These are phyloP conservation scores for Plutomurus gul DNA, from an alignment of 1,140 invertebrate species.

Conservation along the genomic window DNA sequence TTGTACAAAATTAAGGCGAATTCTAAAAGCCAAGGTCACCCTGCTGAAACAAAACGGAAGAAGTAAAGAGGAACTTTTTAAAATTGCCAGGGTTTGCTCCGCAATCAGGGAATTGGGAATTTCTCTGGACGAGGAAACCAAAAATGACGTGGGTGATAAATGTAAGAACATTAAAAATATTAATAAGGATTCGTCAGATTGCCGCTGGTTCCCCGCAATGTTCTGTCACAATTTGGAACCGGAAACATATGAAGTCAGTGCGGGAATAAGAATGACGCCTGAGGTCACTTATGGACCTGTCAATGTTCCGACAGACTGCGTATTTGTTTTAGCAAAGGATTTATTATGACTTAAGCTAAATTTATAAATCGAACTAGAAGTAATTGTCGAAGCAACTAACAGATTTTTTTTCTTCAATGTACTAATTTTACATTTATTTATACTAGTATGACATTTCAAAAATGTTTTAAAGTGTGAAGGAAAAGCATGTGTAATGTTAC, in stretches of 20 bases:
- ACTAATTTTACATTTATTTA: too few species aligned
- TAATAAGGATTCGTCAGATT: background rate
- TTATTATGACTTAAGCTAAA: too few species aligned
- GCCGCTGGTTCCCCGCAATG: conserved; percentile 33
- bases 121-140: background rate
- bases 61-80: background rate
- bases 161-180: background rate
- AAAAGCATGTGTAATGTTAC: too few species aligned
- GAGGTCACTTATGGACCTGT: conserved; percentile 37
- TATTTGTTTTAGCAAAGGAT: background rate
- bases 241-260: conserved; percentile 32
- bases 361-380: too few species aligned
- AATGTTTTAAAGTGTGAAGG: too few species aligned
- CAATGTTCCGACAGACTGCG: background rate
- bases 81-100: background rate
- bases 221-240: conserved; percentile 33
- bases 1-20: conserved; percentile 37
- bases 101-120: conserved; percentile 27
- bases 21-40: conserved; percentile 21
- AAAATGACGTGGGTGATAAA: too few species aligned
- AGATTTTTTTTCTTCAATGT: too few species aligned
- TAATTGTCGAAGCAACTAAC: too few species aligned
- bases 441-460: too few species aligned
- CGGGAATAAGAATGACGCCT: conserved; percentile 8
- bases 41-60: conserved; percentile 7